phyloP scores from a whole-genome alignment of 2,797 vertebrate species.

The Fratercula arctica region DNA sequence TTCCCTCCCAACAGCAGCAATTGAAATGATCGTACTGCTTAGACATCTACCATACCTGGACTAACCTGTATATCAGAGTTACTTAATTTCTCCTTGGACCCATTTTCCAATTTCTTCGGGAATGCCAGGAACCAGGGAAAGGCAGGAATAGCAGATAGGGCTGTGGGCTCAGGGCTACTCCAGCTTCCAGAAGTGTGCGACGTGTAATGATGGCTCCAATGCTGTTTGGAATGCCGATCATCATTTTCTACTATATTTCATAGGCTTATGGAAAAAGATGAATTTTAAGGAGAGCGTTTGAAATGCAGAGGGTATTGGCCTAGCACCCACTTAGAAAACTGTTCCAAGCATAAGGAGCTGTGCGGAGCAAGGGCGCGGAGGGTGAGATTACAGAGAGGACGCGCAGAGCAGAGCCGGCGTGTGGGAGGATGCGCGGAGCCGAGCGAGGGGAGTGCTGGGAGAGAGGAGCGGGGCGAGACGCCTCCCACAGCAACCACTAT shows the following conservation, averaged over 20 bases:
- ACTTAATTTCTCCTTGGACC: background rate
- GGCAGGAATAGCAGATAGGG: background rate
- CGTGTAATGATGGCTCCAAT: background rate
- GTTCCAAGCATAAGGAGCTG: background rate
- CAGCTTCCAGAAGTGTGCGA: background rate
- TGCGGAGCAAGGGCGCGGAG: accelerated
- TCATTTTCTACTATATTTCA: background rate
- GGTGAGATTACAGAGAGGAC: background rate
- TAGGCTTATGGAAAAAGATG: background rate
- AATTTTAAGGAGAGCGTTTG: background rate
- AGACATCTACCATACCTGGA: background rate
- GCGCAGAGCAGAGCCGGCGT: background rate
- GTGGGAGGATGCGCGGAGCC: background rate
- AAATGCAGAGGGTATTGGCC: background rate
- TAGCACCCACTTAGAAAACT: background rate
- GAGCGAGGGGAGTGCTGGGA: background rate
- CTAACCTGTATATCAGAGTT: background rate
- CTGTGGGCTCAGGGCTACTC: background rate
- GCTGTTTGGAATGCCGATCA: background rate
- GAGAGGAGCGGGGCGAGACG: background rate
- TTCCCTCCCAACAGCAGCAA: background rate
- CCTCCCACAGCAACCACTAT: accelerated
- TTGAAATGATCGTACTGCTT: background rate
- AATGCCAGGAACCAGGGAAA: background rate
- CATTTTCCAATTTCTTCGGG: background rate